A percentile compares a stretch with the other conserved stretches of the same genome.
phyloP scores from a whole-genome alignment of 2,888 invertebrate genomes.

The Glomeris marginata region DNA sequence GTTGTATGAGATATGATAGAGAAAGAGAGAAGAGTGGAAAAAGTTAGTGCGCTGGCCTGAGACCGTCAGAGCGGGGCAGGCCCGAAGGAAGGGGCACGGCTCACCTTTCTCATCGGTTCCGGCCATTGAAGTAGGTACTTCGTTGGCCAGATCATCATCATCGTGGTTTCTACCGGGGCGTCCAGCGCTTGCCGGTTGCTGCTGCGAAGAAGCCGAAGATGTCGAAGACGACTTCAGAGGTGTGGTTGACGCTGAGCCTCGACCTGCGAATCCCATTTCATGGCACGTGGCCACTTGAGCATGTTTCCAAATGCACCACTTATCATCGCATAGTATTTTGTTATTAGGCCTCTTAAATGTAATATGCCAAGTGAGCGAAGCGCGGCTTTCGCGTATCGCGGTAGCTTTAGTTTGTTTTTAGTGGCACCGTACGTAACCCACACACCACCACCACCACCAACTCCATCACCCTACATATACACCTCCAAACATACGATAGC shows the following conservation, averaged over 20 bases:
- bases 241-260: conserved; percentile 12
- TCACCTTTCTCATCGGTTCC: conserved; percentile 16
- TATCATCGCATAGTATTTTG: too few relatives aligned
- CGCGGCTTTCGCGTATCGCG: too few relatives aligned
- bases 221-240: conserved; percentile 15
- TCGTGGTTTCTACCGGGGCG: conserved; percentile 10
- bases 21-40: neutral
- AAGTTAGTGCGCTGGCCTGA: neutral
- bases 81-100: conserved; percentile 11
- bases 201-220: conserved; percentile 16
- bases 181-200: conserved; percentile 14
- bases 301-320: too few relatives aligned
- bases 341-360: too few relatives aligned
- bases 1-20: too few relatives aligned
- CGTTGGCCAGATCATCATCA: conserved; percentile 10
- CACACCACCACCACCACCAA: too few relatives aligned
- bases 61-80: neutral
- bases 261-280: conserved; percentile 9
- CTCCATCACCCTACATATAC: too few relatives aligned
- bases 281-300: too few relatives aligned
- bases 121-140: conserved; percentile 15
- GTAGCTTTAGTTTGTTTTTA: too few relatives aligned
- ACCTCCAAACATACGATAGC: too few relatives aligned
- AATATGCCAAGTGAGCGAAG: too few relatives aligned
- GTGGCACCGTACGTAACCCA: too few relatives aligned